Percentiles rank a stretch among this genome's conserved stretches.
phyloP scores from a whole-genome alignment of 1,140 invertebrate species.

The Euwallacea fornicatus region DNA sequence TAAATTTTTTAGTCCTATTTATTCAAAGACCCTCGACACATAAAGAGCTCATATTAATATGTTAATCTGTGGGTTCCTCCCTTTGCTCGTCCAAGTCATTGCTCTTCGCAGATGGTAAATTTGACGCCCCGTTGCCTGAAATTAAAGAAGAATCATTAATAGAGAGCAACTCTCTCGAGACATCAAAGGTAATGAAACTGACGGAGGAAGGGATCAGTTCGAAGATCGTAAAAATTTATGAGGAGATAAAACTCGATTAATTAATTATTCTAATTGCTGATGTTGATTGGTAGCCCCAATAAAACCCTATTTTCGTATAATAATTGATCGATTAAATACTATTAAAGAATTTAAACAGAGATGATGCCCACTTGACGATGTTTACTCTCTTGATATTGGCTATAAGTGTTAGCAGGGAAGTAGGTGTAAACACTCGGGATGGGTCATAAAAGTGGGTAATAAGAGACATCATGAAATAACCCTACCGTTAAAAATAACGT shows the following conservation, averaged over 20 bases:
- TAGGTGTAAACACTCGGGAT: not conserved
- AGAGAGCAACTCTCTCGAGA: too few relatives aligned
- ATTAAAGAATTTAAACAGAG: not conserved
- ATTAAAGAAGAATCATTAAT: not conserved
- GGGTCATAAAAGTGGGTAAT: not conserved
- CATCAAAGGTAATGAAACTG: not conserved
- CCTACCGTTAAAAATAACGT: constrained; percentile 28
- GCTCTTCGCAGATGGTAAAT: constrained; percentile 9
- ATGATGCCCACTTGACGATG: not conserved
- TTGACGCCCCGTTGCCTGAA: constrained; percentile 10
- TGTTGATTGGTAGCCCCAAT: not conserved
- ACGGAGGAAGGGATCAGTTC: not conserved
- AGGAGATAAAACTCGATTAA: not conserved
- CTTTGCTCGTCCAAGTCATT: constrained; percentile 20
- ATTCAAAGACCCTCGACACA: too few relatives aligned
- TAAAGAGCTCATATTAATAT: not conserved
- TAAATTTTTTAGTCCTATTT: too few relatives aligned
- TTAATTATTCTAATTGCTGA: not conserved
- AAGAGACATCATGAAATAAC: not conserved
- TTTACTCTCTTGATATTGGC: not conserved
- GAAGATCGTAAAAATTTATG: constrained; percentile 1
- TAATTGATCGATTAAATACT: not conserved
- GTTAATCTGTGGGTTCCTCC: constrained; percentile 8
- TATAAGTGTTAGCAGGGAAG: not conserved
- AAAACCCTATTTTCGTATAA: not conserved